Percentiles rank a stretch among this genome's conserved stretches.
These are phyloP conservation scores for Dunckerocampus dactyliophorus DNA, from an alignment of 2,113 vertebrate genomes.

Conservation along the genomic window DNA sequence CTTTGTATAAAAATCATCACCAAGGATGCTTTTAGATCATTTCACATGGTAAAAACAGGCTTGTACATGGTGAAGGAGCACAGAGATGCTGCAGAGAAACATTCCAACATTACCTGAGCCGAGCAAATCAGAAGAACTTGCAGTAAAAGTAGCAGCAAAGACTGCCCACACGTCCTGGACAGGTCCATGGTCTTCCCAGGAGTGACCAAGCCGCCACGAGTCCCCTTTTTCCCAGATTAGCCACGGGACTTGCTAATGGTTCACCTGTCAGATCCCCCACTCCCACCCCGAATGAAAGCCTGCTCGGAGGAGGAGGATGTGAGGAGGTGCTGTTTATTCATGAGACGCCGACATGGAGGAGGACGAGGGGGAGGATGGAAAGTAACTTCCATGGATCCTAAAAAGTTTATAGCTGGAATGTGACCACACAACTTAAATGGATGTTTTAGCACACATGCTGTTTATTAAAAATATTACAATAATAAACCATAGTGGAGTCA, in stretches of 20 bases:
- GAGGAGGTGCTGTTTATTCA: conserved; percentile 67
- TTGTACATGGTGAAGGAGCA: background rate
- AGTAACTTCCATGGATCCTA: too few species aligned
- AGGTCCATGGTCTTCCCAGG: conserved; percentile 72
- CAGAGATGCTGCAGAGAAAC: background rate
- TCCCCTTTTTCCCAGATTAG: conserved; percentile 46
- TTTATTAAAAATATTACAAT: too few species aligned
- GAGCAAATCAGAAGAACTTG: conserved; percentile 77
- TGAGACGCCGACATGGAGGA: conserved; percentile 48
- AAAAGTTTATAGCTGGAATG: too few species aligned
- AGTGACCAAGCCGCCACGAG: conserved; percentile 34
- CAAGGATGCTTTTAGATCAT: too few species aligned
- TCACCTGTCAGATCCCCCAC: conserved; percentile 47
- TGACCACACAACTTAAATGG: too few species aligned
- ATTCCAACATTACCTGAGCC: conserved; percentile 82
- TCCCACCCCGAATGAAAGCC: conserved; percentile 53
- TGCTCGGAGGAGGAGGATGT: conserved; percentile 51
- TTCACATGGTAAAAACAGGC: background rate
- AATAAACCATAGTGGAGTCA: too few species aligned
- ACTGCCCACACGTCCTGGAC: conserved; percentile 25
- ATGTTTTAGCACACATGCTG: too few species aligned
- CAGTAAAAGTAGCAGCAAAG: conserved; percentile 75
- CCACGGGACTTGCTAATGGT: conserved; percentile 45
- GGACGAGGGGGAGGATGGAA: conserved; percentile 9
- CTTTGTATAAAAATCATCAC: background rate